A percentile compares a stretch with the other conserved stretches of the same genome.
Evolutionary conservation across 2,888 invertebrate species (phyloP).

Genomic region (Lithophane semibrunnea): DNA sequence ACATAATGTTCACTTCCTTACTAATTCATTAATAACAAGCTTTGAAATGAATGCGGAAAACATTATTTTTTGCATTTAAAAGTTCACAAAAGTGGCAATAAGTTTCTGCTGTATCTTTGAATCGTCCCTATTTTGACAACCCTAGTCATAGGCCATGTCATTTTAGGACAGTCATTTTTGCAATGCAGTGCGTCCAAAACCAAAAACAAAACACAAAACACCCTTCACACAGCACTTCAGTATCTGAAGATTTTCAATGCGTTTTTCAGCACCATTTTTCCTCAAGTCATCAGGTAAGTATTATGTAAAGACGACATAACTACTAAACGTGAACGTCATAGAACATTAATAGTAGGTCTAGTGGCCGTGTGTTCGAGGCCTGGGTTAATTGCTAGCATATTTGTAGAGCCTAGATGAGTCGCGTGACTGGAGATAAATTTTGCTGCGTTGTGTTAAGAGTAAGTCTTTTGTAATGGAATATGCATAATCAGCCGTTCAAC

Average conservation of each 20-base stretch:
- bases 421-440: constrained; percentile 42
- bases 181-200: neutral
- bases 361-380: constrained; percentile 25
- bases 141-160: constrained; percentile 37
- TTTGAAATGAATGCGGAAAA: neutral
- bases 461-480: neutral
- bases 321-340: constrained; percentile 4
- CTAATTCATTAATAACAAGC: neutral
- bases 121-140: constrained; percentile 3
- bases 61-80: neutral
- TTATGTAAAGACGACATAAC: constrained; percentile 16
- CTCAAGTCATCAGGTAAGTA: neutral
- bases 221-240: neutral
- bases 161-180: neutral
- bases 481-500: too few species aligned
- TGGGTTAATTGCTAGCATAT: constrained; percentile 46
- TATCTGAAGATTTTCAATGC: neutral
- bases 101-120: neutral
- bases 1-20: neutral
- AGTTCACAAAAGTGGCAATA: neutral
- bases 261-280: constrained; percentile 8
- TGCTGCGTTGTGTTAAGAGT: neutral
- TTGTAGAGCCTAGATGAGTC: constrained; percentile 36
- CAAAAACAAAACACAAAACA: neutral
- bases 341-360: constrained; percentile 24